A percentile compares a stretch with the other conserved stretches of the same genome.
Evolutionary conservation across 2,113 vertebrate species (phyloP).

Genomic region (Hyla sarda): DNA sequence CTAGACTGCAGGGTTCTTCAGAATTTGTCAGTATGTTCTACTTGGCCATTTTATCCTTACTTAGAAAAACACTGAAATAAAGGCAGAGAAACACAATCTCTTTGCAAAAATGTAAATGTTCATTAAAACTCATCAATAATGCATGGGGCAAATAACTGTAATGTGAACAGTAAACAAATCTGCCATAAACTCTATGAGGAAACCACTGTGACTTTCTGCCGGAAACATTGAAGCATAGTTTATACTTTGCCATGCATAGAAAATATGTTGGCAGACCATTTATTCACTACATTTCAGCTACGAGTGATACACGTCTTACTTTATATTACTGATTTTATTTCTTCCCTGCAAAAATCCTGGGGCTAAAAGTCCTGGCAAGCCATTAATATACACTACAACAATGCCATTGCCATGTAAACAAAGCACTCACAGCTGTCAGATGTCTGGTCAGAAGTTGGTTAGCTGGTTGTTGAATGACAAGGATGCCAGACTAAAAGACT

Average conservation of each 20-base stretch:
- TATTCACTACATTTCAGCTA: not conserved
- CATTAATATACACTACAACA: not conserved
- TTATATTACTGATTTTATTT: not conserved
- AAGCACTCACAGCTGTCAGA: not conserved
- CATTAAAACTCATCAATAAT: slow-evolving; percentile 39
- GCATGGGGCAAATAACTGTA: slow-evolving; percentile 28
- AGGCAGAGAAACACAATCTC: not conserved
- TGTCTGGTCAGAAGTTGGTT: not conserved
- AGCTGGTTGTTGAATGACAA: not conserved
- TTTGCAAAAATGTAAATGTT: slow-evolving; percentile 26
- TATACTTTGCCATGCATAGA: not conserved
- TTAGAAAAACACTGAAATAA: slow-evolving; percentile 6
- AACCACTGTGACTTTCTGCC: not conserved
- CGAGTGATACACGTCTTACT: not conserved
- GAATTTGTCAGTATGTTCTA: not conserved
- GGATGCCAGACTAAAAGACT: too few relatives aligned
- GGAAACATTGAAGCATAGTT: not conserved
- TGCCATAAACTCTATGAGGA: not conserved
- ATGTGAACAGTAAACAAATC: slow-evolving; percentile 14
- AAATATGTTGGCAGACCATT: not conserved
- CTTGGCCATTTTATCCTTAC: not conserved
- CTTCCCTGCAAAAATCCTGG: not conserved
- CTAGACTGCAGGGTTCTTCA: not conserved
- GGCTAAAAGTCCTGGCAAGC: not conserved
- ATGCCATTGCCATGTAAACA: not conserved